Base-by-base conservation (phyloP, 2,113 vertebrate species). In the Oncorhynchus keta region DNA sequence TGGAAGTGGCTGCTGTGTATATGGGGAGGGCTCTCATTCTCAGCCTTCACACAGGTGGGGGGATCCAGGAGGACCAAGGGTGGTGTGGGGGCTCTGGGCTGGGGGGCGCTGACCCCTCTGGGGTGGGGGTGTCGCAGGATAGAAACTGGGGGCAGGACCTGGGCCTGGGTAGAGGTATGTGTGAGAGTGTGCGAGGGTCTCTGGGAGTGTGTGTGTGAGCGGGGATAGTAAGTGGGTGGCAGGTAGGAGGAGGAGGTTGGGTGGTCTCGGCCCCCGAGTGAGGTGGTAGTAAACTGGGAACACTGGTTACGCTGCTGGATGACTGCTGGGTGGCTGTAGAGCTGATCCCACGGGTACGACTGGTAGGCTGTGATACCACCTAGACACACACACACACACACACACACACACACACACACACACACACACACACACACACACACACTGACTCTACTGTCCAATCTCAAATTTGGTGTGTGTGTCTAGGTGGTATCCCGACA, bases 311-410 rank as follows among this genome's bases (percentile, higher is more conserved):
- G 6, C 5, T 79, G 86, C 79, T 91, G 86, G 74, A 90, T 81
- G 66, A 85, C 55, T 71, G 80, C 62, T 6, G 89, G 82, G 76
- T 93, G 92, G 76, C 78, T 76, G 81, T 91, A 93, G 76, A 92
- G 70, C 51, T 84, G 91, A 26, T 81, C 66, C 93, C 93, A 94
- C 0, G 91, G 91, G 68, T 89, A 92, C 0, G 93, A 76, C 87
- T 92, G 92, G 79, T 93, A 92, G 0, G 89, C 76, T 55, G 86
- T 6, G 5, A 91, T 70, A 45, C 87, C 90, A 74, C 89, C 92
- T 92, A 82, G 9, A 69, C 6, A 32, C 55, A 64, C 16, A 72
- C 5, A 73, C 39, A 39, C 8, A 39, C 39, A 69, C 6, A 32
- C 55, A 64, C 16, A 72, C 5, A 73, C 39, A 39, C 8, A 39